phyloP scores from a whole-genome alignment of 2,113 vertebrate genomes.

The Xerus inauris region DNA sequence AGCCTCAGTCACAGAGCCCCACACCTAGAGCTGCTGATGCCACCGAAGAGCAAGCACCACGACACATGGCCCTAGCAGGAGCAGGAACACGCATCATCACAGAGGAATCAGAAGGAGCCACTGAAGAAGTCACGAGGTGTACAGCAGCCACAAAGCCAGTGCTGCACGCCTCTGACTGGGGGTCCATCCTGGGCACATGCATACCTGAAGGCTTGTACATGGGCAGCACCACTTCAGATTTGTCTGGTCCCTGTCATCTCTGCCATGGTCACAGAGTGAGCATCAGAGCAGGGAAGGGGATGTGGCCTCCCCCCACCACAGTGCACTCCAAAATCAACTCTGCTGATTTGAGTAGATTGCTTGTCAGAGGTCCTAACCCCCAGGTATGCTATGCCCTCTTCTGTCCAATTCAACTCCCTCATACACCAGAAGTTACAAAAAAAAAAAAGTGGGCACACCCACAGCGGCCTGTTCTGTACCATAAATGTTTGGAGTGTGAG shows the following conservation, averaged over 20 bases:
- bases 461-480: background rate
- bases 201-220: background rate
- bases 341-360: background rate
- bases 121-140: conserved; percentile 56
- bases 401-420: background rate
- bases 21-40: conserved; percentile 69
- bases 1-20: conserved; percentile 66
- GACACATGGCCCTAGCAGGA: background rate
- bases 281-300: background rate
- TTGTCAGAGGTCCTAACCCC: background rate
- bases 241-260: background rate
- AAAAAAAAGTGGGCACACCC: background rate
- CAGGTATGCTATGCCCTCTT: background rate
- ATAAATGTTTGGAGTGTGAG: background rate
- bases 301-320: fast-evolving
- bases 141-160: conserved; percentile 1
- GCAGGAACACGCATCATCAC: conserved; percentile 60
- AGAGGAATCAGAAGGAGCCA: conserved; percentile 41
- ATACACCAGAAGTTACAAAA: background rate
- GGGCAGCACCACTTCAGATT: background rate
- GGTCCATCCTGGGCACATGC: background rate
- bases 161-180: background rate
- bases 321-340: background rate
- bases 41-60: conserved; percentile 68
- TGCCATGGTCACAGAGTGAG: too few relatives aligned